A percentile compares a stretch with the other conserved stretches of the same genome.
Conservation (phyloP, 2,797 vertebrate species). For the Tympanoctomys barrerae region DNA sequence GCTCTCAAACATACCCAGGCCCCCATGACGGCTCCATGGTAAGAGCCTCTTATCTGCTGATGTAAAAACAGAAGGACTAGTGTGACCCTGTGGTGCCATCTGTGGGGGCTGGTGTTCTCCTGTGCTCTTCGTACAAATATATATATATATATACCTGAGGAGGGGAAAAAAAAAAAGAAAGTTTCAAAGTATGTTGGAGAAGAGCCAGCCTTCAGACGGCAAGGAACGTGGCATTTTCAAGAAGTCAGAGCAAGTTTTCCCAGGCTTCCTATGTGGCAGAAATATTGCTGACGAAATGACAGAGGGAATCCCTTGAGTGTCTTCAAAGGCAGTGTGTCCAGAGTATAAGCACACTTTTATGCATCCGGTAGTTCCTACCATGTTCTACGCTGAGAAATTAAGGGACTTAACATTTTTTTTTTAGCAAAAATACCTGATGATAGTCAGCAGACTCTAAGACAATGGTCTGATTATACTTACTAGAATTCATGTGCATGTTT, state of each 20-base stretch:
- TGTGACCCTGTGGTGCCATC: too few species aligned
- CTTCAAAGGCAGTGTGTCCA: neutral
- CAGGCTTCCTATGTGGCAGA: neutral
- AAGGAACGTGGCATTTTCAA: neutral
- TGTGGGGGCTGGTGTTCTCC: too few species aligned
- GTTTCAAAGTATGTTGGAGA: too few species aligned
- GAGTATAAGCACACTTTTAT: neutral
- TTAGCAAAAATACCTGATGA: neutral
- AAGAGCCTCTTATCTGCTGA: too few species aligned
- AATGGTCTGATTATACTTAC: neutral
- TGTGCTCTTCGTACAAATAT: too few species aligned
- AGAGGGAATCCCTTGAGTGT: neutral
- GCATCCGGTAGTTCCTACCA: neutral
- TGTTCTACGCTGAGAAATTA: neutral
- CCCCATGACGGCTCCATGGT: too few species aligned
- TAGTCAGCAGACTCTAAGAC: neutral
- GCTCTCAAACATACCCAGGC: too few species aligned
- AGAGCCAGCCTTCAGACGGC: neutral
- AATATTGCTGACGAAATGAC: neutral
- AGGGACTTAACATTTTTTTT: neutral
- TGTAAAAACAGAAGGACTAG: too few species aligned
- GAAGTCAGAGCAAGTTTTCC: neutral
- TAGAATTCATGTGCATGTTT: neutral
- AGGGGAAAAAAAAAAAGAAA: too few species aligned
- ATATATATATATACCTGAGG: too few species aligned